Evolutionary conservation across 2,113 vertebrate genomes (phyloP).

Genomic region (Platycercus adscitus): DNA sequence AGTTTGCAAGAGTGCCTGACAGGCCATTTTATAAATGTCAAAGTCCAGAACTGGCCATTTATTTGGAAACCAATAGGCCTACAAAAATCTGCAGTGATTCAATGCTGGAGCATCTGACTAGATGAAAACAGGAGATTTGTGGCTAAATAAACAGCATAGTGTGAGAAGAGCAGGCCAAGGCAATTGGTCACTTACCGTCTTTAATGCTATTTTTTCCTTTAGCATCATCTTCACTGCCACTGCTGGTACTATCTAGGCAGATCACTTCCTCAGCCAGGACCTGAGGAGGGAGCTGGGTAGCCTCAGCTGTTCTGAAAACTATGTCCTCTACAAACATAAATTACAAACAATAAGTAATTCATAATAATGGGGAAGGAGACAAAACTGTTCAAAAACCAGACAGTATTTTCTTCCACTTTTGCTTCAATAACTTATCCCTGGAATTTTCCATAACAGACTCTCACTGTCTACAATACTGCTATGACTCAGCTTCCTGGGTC

Average conservation of each 20-base stretch:
- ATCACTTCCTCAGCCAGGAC: conserved; percentile 91
- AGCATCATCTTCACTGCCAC: conserved; percentile 83
- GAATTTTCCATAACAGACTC: conserved; percentile 64
- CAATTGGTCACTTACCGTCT: conserved; percentile 82
- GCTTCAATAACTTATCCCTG: conserved; percentile 37
- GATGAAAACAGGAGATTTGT: neutral
- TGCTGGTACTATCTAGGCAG: conserved; percentile 92
- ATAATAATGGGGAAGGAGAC: conserved; percentile 37
- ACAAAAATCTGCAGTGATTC: neutral
- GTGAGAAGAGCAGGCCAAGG: neutral
- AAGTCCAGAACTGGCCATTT: neutral
- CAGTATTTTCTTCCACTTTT: conserved; percentile 52
- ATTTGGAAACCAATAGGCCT: neutral
- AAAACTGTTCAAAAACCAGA: conserved; percentile 43
- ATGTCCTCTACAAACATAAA: conserved; percentile 75
- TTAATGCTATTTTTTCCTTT: conserved; percentile 75
- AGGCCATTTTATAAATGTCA: neutral
- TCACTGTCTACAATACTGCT: conserved; percentile 40
- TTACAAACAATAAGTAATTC: conserved; percentile 60
- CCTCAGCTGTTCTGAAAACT: conserved; percentile 84
- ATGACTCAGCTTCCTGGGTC: conserved; percentile 61
- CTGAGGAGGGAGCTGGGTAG: conserved; percentile 82
- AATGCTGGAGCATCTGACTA: neutral
- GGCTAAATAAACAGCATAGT: neutral
- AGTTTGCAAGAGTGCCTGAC: neutral